Evolutionary conservation across 2,797 vertebrate species (phyloP), one percentile per base, ranked within the genome.

Genomic region (Glossophaga mutica): DNA sequence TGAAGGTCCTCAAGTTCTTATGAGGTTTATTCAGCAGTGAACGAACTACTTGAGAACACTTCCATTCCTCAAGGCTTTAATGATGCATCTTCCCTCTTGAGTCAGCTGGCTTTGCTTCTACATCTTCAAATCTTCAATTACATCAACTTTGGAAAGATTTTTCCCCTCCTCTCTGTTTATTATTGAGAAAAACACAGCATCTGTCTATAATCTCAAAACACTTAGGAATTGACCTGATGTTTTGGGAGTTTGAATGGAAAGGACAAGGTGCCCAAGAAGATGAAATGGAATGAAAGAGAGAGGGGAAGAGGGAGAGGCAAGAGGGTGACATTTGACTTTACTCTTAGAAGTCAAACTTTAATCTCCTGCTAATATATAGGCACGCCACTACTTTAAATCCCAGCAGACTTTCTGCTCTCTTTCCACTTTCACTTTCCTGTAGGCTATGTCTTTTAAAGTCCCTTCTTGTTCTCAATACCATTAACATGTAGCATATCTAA

Each of bases 1-100:
- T 88, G 50, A 96, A 93, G 81, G 34, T 71, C 79, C 89, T 37
- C 82, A 81, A 65, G 37, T 59, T 87, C 34, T 77, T 86, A 87
- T 12, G 42, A 95, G 87, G 89, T 24, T 96, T 57, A 57, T 18
- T 96, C 57, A 65, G 7, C 77, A 55, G 15, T 3, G 12, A 77
- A 18, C 6, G 74, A 73, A 50, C 24, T 65, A 39, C 14, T 87
- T 18, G 11, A 21, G 62, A 48, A 44, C 14, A 29, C 87, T 42
- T 34, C n/a, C 14, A 44, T 32, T 82, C 67, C 91, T 77, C 4
- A 4, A 71, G 37, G 44, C 67, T 70, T 46, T 37, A 67, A n/a
- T 9, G 6, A 46, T 10, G 2, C 5, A 2, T 50, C 62, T 70
- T 89, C 34, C 52, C 50, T 82, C 46, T 37, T 9, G 7, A 77